Conservation (phyloP, 35 echinoderm and acorn worm genomes). For the Diadema setosum region DNA sequence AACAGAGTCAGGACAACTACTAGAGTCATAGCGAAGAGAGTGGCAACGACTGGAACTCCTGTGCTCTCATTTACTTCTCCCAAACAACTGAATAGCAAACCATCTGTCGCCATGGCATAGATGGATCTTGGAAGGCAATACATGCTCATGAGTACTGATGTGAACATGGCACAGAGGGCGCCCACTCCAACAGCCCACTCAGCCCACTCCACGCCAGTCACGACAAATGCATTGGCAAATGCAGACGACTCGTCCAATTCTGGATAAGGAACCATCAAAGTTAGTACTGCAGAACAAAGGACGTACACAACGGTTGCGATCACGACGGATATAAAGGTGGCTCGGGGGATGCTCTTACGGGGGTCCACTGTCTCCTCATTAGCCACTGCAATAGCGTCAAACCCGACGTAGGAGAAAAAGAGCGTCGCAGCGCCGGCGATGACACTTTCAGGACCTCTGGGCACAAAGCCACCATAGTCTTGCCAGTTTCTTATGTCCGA, state of each 20-base stretch:
- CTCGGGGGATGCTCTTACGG: conserved; percentile 1
- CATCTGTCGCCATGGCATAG: conserved; percentile 52
- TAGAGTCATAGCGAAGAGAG: conserved; percentile 26
- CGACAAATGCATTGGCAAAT: not conserved
- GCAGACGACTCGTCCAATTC: conserved; percentile 14
- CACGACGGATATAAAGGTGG: not conserved
- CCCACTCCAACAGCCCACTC: conserved; percentile 22
- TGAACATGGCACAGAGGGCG: conserved; percentile 25
- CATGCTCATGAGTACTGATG: not conserved
- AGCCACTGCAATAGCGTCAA: conserved; percentile 33
- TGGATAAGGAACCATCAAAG: conserved; percentile 25
- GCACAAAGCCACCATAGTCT: not conserved
- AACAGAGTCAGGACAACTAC: conserved; percentile 31
- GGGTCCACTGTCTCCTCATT: conserved; percentile 26
- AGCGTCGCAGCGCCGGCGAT: conserved; percentile 27
- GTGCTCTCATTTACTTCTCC: not conserved
- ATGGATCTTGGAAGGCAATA: conserved; percentile 10
- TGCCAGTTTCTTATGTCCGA: conserved; percentile 34
- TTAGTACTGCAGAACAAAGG: not conserved
- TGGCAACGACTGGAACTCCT: conserved; percentile 8
- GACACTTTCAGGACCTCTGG: not conserved
- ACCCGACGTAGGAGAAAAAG: conserved; percentile 45
- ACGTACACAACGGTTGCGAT: not conserved
- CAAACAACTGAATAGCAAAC: conserved; percentile 17
- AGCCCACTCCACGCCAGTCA: conserved; percentile 8